A percentile compares a stretch with the other conserved stretches of the same genome.
Evolutionary conservation across 2,797 vertebrate genomes (phyloP).

Genomic region (Cuculus canorus): DNA sequence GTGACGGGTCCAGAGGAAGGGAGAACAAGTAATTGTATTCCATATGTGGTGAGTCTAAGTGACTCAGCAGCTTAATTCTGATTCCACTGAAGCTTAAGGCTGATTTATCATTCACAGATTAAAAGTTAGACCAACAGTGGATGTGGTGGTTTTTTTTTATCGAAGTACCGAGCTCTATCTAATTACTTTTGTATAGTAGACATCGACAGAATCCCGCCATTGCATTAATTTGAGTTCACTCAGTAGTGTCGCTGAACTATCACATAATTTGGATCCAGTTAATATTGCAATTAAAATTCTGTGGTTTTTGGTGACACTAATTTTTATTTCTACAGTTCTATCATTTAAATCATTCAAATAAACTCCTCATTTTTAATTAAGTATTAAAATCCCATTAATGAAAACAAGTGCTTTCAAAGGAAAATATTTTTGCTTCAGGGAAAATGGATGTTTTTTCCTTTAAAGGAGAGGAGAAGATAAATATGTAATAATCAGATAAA

Average conservation of each 20-base stretch:
- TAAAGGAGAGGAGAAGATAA: not conserved
- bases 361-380: not conserved
- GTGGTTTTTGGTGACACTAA: accelerated
- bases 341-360: not conserved
- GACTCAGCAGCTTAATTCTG: not conserved
- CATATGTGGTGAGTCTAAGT: not conserved
- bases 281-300: not conserved
- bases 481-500: conserved; percentile 42
- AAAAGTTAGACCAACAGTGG: not conserved
- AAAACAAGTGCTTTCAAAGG: conserved; percentile 1
- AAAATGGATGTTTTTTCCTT: conserved; percentile 8
- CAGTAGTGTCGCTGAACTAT: not conserved
- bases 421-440: not conserved
- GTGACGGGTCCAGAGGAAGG: not conserved
- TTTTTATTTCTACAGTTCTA: not conserved
- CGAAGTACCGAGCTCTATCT: not conserved
- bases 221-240: not conserved
- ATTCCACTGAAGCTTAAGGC: not conserved
- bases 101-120: not conserved
- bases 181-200: not conserved
- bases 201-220: not conserved
- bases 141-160: not conserved
- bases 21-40: not conserved
- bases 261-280: not conserved
- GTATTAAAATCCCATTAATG: conserved; percentile 10